Percentiles rank a stretch among this genome's conserved stretches.
Evolutionary conservation across 2,888 invertebrate species (phyloP).

Genomic region (Pyrrhosoma nymphula): DNA sequence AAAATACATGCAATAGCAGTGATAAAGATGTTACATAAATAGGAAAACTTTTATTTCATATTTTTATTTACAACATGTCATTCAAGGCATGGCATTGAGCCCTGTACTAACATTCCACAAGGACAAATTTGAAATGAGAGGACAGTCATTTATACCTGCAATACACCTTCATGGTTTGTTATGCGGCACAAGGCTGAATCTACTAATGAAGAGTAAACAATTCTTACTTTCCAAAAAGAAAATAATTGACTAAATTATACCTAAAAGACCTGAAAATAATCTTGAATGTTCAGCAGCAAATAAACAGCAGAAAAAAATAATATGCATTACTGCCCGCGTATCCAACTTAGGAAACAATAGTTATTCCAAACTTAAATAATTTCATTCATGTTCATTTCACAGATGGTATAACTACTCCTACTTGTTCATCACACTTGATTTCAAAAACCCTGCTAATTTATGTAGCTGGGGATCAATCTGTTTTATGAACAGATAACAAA

Average conservation of each 20-base stretch:
- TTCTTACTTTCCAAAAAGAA: background rate
- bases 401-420: background rate
- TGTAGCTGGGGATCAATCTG: background rate
- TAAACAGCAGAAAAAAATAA: constrained; percentile 15
- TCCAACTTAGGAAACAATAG: background rate
- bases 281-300: background rate
- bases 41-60: constrained; percentile 46
- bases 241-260: background rate
- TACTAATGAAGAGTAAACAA: background rate
- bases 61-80: constrained; percentile 31
- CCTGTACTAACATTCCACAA: constrained; percentile 48
- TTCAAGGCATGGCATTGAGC: constrained; percentile 25
- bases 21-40: constrained; percentile 39
- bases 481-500: background rate
- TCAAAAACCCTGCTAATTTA: background rate
- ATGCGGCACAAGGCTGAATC: constrained; percentile 6
- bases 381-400: background rate
- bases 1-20: constrained; percentile 37
- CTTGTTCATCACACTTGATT: background rate
- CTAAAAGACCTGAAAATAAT: background rate
- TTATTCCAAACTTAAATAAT: constrained; percentile 23
- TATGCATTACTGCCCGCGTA: background rate
- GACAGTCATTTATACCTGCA: background rate
- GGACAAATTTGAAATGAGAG: background rate
- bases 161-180: background rate